phyloP scores from a whole-genome alignment of 2,797 vertebrate species.

The Molossus molossus region DNA sequence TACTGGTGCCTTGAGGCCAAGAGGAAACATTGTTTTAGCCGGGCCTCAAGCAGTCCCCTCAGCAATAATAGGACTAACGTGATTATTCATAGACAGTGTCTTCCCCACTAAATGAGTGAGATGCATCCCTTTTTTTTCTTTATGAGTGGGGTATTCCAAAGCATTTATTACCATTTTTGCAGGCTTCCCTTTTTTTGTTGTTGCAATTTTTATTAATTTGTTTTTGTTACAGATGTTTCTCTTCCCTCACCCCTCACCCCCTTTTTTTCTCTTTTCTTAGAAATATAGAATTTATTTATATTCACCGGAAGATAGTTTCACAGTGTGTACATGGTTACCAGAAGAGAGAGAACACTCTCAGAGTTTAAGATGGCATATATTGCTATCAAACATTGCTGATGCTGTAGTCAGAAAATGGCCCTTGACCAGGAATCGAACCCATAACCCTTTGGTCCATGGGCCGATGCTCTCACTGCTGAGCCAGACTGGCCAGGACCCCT shows the following conservation, averaged over 20 bases:
- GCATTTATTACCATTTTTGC: not conserved
- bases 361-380: constrained; percentile 7
- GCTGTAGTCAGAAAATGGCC: constrained; percentile 49
- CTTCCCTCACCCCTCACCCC: too few relatives aligned
- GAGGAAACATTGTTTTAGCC: constrained; percentile 73
- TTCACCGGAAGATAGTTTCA: constrained; percentile 86
- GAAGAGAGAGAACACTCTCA: constrained; percentile 57
- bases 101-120: not conserved
- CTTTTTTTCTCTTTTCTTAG: constrained; percentile 72
- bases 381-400: constrained; percentile 73
- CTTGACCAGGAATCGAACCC: too few relatives aligned
- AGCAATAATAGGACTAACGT: constrained; percentile 56
- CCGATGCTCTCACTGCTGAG: too few relatives aligned
- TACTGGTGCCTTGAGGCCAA: constrained; percentile 69
- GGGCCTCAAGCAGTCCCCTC: constrained; percentile 38
- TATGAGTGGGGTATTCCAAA: not conserved
- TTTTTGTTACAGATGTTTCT: too few relatives aligned
- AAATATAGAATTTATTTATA: constrained; percentile 93
- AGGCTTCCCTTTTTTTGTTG: not conserved
- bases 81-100: constrained; percentile 53
- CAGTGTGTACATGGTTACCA: constrained; percentile 71
- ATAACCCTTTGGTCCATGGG: too few relatives aligned
- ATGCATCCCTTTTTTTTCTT: not conserved
- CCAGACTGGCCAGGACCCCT: too few relatives aligned
- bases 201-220: too few relatives aligned